Evolutionary conservation across 2,797 vertebrate genomes (phyloP).

Genomic region (Anas capensis): DNA sequence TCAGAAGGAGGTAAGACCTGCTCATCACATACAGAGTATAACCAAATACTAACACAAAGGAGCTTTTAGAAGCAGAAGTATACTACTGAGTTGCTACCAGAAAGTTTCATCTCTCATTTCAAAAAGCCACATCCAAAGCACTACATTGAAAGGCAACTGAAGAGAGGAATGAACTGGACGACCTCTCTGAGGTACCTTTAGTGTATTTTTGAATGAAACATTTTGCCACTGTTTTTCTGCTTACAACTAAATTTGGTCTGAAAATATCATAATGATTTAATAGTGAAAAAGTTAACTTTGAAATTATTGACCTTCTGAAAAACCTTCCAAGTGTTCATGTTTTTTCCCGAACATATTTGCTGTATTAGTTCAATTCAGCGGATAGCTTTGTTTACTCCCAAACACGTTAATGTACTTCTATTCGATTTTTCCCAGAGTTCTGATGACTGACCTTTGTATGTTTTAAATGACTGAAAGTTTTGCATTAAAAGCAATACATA

Average conservation of each 20-base stretch:
- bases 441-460: background rate
- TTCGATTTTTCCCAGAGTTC: background rate
- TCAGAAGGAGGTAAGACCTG: background rate
- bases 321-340: background rate
- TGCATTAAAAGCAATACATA: background rate
- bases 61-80: background rate
- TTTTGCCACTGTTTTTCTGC: background rate
- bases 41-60: background rate
- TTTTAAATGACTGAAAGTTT: background rate
- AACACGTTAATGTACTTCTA: background rate
- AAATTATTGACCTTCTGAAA: background rate
- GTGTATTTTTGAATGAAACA: background rate
- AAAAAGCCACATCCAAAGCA: background rate
- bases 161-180: background rate
- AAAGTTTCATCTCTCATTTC: background rate
- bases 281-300: background rate
- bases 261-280: background rate
- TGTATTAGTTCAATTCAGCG: background rate
- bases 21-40: background rate
- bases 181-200: background rate
- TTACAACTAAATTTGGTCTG: background rate
- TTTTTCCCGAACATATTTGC: background rate
- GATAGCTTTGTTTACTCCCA: background rate
- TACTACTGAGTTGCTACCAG: background rate
- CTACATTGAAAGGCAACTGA: background rate